Base-by-base conservation (phyloP, 2,113 vertebrate genomes). In the Neogobius melanostomus region DNA sequence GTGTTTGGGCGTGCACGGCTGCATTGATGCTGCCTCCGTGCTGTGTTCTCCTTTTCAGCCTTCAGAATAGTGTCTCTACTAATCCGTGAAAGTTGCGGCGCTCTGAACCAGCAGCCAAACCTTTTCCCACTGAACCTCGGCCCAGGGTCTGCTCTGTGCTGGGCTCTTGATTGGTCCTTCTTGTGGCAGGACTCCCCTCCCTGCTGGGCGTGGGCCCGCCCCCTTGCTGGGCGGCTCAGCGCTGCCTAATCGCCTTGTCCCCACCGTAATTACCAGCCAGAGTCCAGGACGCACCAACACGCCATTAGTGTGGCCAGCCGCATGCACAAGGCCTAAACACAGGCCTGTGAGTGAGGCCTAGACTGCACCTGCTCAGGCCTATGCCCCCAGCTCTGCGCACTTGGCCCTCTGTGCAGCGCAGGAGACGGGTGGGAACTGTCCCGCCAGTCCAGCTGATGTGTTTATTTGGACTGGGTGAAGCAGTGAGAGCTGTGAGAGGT, bases 21-120 rank as follows among this genome's bases (percentile, higher is more conserved):
- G 90, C 88, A 97, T 97, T 96, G 95, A 96, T 94, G 95, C 94
- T 92, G 93, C 95, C 95, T 95, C 93, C 96, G 95, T 94, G 97
- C 97, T 99, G 96, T 95, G 95, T 94, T 94, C 92, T 88, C 83
- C 94, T 93, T 98, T 99, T 97, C 95, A 96, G 76, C 2, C 90
- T 92, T 91, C 93, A 96, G 95, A 98, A 98, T 96, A 95, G 96
- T 94, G 94, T 95, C 95, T 96, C 95, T 95, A 95, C 95, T 97
- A 98, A 98, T 98, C 96, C 95, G 95, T 97, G 95, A 96, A 96
- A 96, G 95, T 97, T 98, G 95, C 93, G 92, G 95, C 92, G 94
- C 95, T 95, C 95, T 95, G 94, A 98, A 96, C 94, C 93, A 92
- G 93, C 92, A 93, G 95, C 95, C 95, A 96, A 95, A 92, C 94